phyloP scores from a whole-genome alignment of 1,140 invertebrate genomes.

The Potamilus streckersoni region DNA sequence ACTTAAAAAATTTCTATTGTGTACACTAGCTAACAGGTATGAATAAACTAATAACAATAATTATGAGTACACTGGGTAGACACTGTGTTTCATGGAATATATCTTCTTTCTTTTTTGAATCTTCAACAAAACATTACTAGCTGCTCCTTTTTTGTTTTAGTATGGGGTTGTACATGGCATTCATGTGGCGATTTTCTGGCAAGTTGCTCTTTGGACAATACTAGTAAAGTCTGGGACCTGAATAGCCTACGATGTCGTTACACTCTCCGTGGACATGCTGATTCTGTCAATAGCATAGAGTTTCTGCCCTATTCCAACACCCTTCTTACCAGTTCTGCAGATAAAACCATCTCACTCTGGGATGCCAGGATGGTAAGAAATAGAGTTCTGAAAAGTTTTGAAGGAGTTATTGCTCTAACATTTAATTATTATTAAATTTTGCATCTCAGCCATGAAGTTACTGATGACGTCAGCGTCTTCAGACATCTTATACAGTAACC shows the following conservation, averaged over 20 bases:
- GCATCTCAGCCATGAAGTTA: no score
- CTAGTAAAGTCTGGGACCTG: slow-evolving; percentile 67
- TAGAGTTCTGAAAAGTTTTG: no score
- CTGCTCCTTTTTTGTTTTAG: slow-evolving; percentile 38
- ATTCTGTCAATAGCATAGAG: slow-evolving; percentile 67
- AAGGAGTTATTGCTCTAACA: no score
- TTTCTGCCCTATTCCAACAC: slow-evolving; percentile 67
- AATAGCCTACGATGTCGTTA: slow-evolving; percentile 66
- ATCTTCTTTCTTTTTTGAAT: no score
- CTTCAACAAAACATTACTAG: neutral
- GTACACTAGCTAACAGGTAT: no score
- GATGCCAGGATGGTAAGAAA: slow-evolving; percentile 64
- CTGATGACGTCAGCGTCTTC: no score
- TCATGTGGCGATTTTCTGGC: slow-evolving; percentile 68
- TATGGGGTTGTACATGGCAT: slow-evolving; percentile 68
- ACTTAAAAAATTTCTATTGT: no score
- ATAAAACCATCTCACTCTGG: slow-evolving; percentile 69
- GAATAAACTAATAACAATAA: no score
- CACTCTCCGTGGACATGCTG: slow-evolving; percentile 66
- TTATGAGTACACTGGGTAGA: no score
- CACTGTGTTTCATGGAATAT: no score
- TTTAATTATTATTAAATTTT: no score
- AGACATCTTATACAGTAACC: no score
- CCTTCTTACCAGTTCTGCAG: slow-evolving; percentile 65
- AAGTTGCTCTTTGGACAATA: slow-evolving; percentile 67